Percentiles rank a stretch among this genome's conserved stretches.
phyloP scores from a whole-genome alignment of 2,888 invertebrate species.

The Marasmarcha lunaedactyla region DNA sequence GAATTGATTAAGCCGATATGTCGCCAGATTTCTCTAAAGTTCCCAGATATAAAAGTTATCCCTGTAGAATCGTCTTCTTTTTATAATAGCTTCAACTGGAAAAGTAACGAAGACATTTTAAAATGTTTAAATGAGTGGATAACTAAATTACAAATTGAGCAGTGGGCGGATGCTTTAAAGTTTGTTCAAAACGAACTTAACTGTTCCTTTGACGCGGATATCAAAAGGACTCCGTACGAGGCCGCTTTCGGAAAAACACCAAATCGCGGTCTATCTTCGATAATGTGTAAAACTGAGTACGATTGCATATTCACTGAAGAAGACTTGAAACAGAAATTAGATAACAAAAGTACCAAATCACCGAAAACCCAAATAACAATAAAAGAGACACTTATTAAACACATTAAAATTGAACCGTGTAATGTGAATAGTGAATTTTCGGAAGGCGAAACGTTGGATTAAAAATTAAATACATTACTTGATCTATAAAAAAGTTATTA shows the following conservation, averaged over 20 bases:
- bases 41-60: conserved; percentile 29
- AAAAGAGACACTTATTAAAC: conserved; percentile 26
- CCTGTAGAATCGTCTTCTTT: conserved; percentile 20
- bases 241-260: conserved; percentile 30
- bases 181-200: conserved; percentile 33
- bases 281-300: conserved; percentile 20
- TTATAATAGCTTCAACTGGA: conserved; percentile 20
- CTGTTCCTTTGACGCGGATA: conserved; percentile 25
- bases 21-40: conserved; percentile 23
- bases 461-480: too few relatives aligned
- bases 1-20: conserved; percentile 31
- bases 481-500: too few relatives aligned
- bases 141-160: conserved; percentile 23
- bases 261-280: conserved; percentile 24
- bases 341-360: not conserved
- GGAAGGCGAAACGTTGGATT: too few relatives aligned
- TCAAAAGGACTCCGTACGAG: conserved; percentile 33
- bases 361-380: conserved; percentile 4
- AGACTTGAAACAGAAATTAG: conserved; percentile 20
- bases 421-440: too few relatives aligned
- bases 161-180: conserved; percentile 38
- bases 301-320: conserved; percentile 27
- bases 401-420: conserved; percentile 22
- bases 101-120: conserved; percentile 33
- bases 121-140: conserved; percentile 31